Percentiles rank a stretch among this genome's conserved stretches.
Conservation (phyloP, 2,888 invertebrate genomes). For the Chrysodeixis includens region DNA sequence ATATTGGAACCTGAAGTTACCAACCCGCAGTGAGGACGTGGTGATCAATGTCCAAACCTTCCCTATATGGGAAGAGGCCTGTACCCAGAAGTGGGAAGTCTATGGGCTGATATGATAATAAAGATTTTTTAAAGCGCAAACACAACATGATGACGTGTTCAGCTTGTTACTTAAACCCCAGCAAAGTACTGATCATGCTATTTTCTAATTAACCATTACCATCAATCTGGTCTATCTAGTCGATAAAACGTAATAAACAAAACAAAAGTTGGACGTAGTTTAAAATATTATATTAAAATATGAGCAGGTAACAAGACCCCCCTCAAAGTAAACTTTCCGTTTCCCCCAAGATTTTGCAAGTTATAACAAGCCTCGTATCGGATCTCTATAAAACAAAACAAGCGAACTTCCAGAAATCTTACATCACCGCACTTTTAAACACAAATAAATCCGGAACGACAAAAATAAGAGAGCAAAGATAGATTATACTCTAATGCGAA, state of each 20-base stretch:
- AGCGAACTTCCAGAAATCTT: constrained; percentile 53
- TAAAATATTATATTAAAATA: constrained; percentile 3
- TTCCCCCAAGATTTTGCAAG: constrained; percentile 30
- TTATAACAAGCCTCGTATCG: constrained; percentile 30
- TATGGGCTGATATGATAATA: too few species aligned
- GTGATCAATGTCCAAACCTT: too few species aligned
- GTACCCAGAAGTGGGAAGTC: too few species aligned
- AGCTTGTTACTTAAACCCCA: constrained; percentile 44
- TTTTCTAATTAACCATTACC: constrained; percentile 51
- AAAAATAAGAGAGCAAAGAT: constrained; percentile 67
- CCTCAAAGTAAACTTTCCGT: constrained; percentile 9
- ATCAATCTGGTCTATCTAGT: constrained; percentile 24
- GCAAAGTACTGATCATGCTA: constrained; percentile 46
- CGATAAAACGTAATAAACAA: not conserved
- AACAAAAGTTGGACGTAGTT: not conserved
- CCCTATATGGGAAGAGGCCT: too few species aligned
- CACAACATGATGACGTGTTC: too few species aligned
- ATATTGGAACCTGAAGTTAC: too few species aligned
- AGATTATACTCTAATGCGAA: constrained; percentile 70
- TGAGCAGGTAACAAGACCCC: not conserved
- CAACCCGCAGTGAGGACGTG: too few species aligned
- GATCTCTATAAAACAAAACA: constrained; percentile 53
- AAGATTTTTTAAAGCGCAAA: too few species aligned
- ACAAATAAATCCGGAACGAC: constrained; percentile 72
- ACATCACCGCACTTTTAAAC: constrained; percentile 69